phyloP scores from a whole-genome alignment of 2,888 invertebrate species.

The Drosophila aldrichi region DNA sequence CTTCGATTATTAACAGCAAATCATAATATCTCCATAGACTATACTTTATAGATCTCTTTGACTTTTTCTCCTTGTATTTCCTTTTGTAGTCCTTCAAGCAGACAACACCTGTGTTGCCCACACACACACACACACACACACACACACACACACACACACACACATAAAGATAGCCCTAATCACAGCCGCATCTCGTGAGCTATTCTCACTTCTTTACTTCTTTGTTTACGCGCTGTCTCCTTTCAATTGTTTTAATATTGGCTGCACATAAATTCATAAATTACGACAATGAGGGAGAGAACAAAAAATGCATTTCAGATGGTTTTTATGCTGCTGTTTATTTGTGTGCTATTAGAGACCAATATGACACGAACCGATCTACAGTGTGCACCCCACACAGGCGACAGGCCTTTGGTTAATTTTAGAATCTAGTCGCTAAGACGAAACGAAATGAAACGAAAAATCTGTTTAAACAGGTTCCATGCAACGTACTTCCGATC shows the following conservation, averaged over 20 bases:
- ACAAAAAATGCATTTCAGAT: constrained; percentile 21
- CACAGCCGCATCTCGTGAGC: background rate
- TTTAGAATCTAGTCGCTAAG: constrained; percentile 60
- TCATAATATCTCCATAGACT: background rate
- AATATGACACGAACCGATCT: constrained; percentile 50
- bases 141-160: too few species aligned
- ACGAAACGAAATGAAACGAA: constrained; percentile 20
- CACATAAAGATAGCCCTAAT: too few species aligned
- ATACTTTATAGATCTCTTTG: background rate
- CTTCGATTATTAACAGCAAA: background rate
- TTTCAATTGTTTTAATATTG: constrained; percentile 7
- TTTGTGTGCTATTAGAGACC: constrained; percentile 57
- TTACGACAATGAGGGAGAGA: constrained; percentile 23
- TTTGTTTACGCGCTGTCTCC: background rate
- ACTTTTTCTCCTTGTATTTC: background rate
- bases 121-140: too few species aligned
- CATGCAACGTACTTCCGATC: constrained; percentile 50
- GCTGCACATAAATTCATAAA: constrained; percentile 16
- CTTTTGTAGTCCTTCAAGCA: background rate
- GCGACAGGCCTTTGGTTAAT: constrained; percentile 41
- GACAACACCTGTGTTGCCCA: background rate
- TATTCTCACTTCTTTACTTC: background rate
- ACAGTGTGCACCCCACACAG: constrained; percentile 40
- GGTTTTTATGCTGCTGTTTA: constrained; percentile 56
- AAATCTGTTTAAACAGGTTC: constrained; percentile 68